phyloP scores from a whole-genome alignment of 1,140 invertebrate genomes.

The Papilio xuthus region DNA sequence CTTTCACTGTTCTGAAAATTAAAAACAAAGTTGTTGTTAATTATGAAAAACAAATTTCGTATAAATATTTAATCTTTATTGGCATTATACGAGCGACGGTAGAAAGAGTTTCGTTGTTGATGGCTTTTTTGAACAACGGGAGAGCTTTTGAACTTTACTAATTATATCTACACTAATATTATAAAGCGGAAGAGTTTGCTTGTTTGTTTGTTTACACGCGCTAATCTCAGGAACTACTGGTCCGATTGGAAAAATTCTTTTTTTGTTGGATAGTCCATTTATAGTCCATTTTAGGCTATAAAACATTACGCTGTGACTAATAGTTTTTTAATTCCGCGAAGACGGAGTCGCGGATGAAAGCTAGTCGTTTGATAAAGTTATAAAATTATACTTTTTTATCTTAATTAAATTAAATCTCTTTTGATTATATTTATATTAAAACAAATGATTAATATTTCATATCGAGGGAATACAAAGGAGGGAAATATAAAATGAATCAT shows the following conservation, averaged over 20 bases:
- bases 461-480: not conserved
- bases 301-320: no score
- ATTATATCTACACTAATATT: not conserved
- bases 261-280: no score
- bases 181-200: no score
- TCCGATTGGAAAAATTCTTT: no score
- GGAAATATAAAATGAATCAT: not conserved
- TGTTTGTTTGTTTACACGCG: no score
- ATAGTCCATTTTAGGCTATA: no score
- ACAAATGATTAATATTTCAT: not conserved
- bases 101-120: slow-evolving; percentile 1
- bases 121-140: not conserved
- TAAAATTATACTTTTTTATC: no score
- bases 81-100: not conserved
- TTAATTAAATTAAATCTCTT: no score
- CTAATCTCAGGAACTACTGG: no score
- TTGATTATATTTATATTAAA: not conserved
- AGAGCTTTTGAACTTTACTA: not conserved
- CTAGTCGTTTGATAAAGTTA: no score
- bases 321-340: no score
- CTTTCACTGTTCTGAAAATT: slow-evolving; percentile 22
- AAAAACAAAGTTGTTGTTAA: slow-evolving; percentile 30
- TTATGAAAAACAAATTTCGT: slow-evolving; percentile 22
- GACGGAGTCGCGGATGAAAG: no score
- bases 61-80: slow-evolving; percentile 17